Evolutionary conservation across 1,140 invertebrate species (phyloP).

Genomic region (Ericerus pela): DNA sequence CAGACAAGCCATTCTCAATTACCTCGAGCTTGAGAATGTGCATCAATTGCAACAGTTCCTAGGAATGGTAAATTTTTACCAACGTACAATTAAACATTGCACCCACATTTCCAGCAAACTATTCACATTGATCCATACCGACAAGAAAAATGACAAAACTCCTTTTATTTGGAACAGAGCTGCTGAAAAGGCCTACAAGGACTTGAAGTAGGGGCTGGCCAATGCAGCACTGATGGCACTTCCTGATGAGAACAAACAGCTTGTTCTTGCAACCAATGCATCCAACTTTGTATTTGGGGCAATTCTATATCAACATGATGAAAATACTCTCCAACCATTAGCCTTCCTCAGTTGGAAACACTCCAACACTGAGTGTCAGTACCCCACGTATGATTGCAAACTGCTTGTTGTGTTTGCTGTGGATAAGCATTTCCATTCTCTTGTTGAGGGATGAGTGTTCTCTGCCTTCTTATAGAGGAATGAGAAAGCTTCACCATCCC

Average conservation of each 20-base stretch:
- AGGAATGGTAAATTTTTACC: slow-evolving; percentile 29
- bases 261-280: slow-evolving; percentile 20
- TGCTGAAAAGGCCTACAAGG: slow-evolving; percentile 19
- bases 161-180: slow-evolving; percentile 13
- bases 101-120: slow-evolving; percentile 20
- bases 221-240: slow-evolving; percentile 17
- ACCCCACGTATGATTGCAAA: slow-evolving; percentile 30
- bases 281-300: slow-evolving; percentile 26
- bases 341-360: slow-evolving; percentile 31
- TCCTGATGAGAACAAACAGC: background rate
- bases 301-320: slow-evolving; percentile 27
- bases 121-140: slow-evolving; percentile 1
- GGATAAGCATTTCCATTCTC: slow-evolving; percentile 25
- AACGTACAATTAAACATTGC: slow-evolving; percentile 23
- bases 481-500: too few species aligned
- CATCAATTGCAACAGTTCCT: slow-evolving; percentile 24
- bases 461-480: too few species aligned
- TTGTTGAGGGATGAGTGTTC: slow-evolving; percentile 26
- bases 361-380: slow-evolving; percentile 23
- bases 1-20: slow-evolving; percentile 22
- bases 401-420: slow-evolving; percentile 26
- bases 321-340: slow-evolving; percentile 25
- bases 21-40: slow-evolving; percentile 22
- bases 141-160: slow-evolving; percentile 20
- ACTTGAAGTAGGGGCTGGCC: slow-evolving; percentile 22